These are phyloP conservation scores for Acrobasis suavella DNA, from an alignment of 2,888 invertebrate genomes.

Conservation along the genomic window DNA sequence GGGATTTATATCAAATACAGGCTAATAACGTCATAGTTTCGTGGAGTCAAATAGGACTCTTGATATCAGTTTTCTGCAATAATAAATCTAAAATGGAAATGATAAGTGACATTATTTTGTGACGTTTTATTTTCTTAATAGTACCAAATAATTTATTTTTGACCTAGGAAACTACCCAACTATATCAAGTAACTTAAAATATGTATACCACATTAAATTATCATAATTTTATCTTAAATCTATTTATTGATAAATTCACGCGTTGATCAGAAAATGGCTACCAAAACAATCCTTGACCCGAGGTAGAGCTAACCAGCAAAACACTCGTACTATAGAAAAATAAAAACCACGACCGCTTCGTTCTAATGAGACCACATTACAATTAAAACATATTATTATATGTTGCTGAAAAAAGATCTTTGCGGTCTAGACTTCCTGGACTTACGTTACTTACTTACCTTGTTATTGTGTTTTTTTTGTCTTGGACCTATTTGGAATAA, in stretches of 20 bases:
- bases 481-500: too few species aligned
- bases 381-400: slow-evolving; percentile 11
- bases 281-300: slow-evolving; percentile 23
- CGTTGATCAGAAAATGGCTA: slow-evolving; percentile 6
- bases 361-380: slow-evolving; percentile 4
- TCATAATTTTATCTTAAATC: not conserved
- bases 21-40: too few species aligned
- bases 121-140: too few species aligned
- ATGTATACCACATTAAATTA: too few species aligned
- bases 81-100: too few species aligned
- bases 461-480: not conserved
- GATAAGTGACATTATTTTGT: too few species aligned
- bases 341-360: slow-evolving; percentile 2
- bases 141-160: too few species aligned
- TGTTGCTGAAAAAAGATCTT: slow-evolving; percentile 14
- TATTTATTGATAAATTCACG: not conserved
- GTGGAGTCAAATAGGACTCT: too few species aligned
- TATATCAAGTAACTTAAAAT: too few species aligned
- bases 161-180: too few species aligned
- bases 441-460: slow-evolving; percentile 2
- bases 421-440: slow-evolving; percentile 25
- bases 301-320: slow-evolving; percentile 2
- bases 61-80: too few species aligned
- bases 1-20: too few species aligned
- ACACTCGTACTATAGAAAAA: not conserved